Percentiles rank a stretch among this genome's conserved stretches.
Conservation (phyloP, 2,797 vertebrate species). For the Phataginus tricuspis region DNA sequence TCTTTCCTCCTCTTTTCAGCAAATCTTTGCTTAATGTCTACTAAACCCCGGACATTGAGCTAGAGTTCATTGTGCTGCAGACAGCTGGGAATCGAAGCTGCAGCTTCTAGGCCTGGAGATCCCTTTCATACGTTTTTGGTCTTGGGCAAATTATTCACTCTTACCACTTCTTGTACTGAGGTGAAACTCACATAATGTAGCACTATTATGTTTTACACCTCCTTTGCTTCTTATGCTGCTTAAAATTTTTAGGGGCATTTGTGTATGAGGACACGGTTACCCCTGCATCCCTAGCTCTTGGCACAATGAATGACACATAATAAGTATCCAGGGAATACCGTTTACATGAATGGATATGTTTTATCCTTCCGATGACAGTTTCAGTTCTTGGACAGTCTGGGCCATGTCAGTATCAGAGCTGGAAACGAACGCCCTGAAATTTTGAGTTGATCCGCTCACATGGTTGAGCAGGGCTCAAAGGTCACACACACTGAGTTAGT, state of each 20-base stretch:
- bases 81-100: background rate
- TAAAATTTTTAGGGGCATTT: background rate
- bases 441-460: background rate
- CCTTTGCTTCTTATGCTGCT: background rate
- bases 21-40: background rate
- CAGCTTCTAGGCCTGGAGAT: background rate
- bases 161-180: background rate
- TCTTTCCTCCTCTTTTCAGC: background rate
- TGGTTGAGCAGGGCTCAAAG: background rate
- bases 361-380: background rate
- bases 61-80: background rate
- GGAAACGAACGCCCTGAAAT: background rate
- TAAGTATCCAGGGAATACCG: background rate
- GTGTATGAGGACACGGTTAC: background rate
- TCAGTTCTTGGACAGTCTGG: background rate
- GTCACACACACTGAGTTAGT: background rate
- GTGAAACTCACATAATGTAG: background rate
- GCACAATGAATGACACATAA: background rate
- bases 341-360: background rate
- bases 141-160: background rate
- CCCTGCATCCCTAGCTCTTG: background rate
- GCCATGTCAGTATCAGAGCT: background rate
- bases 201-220: background rate
- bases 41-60: too few relatives aligned
- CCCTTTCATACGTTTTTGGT: background rate